Base-by-base conservation (phyloP, 2,797 vertebrate genomes). In the Pipistrellus nathusii region DNA sequence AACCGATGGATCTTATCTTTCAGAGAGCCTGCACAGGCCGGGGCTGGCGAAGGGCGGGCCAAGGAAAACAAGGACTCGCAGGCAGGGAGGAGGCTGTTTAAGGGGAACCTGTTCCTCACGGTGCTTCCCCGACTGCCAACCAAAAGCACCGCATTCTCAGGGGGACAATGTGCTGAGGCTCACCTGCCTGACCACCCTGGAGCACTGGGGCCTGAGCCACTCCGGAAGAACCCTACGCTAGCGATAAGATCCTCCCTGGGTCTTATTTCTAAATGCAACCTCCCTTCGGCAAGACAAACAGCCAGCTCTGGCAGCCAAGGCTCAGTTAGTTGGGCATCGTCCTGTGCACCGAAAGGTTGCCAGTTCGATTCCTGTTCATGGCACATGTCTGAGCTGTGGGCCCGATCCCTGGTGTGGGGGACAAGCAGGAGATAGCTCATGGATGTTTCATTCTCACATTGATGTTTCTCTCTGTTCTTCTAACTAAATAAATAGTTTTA, bases 21-120 rank as follows among this genome's bases (percentile, higher is more conserved):
- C 66, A 17, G 51, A 59, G 18, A 76, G 77, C 57, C 15, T 4
- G 13, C 64, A 27, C 10, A 18, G 30, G 17, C 11, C 83, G 68
- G n/a, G 41, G 18, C 41, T 25, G 46, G 35, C 2, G 10, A 48
- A 5, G 57, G 23, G 64, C 30, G 27, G 88, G 95, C 68, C 32
- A 8, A 83, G 25, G 85, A 86, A 90, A 90, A 68, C 25, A 53
- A 85, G 71, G 20, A 62, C 68, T 6, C 62, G 86, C 92, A 82
- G 89, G 90, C 55, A 32, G 68, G 75, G 88, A 48, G 0, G 0
- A 87, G 71, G 46, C 20, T 86, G 35, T 89, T 91, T 1, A 3
- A 76, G 82, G 96, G 55, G 68, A 86, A 93, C 68, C 90, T 87
- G n/a, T 64, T 88, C 59, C 90, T 95, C 86, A 91, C 46, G n/a